Conservation (phyloP, 2,888 invertebrate species). For the Drosophila tanythrix region DNA sequence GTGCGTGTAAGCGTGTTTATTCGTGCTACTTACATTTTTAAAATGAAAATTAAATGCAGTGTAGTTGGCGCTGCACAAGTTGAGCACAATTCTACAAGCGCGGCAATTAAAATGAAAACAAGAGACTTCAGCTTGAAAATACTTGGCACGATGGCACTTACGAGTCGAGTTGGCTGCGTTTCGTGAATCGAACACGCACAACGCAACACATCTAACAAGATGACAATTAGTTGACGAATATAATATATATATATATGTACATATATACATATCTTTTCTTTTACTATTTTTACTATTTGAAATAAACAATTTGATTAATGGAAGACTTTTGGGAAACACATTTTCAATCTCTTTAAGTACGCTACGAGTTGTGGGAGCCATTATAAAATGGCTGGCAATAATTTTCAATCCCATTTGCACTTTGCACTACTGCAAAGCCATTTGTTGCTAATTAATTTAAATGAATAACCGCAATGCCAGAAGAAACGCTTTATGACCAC, state of each 20-base stretch:
- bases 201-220: neutral
- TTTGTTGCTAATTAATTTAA: slow-evolving; percentile 65
- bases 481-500: slow-evolving; percentile 51
- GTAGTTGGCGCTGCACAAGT: slow-evolving; percentile 34
- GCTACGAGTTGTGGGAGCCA: slow-evolving; percentile 5
- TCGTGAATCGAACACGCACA: neutral
- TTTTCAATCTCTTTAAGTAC: slow-evolving; percentile 6
- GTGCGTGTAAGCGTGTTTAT: slow-evolving; percentile 12
- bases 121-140: slow-evolving; percentile 12
- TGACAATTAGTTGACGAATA: neutral
- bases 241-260: too few relatives aligned
- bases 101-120: slow-evolving; percentile 54
- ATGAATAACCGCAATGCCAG: slow-evolving; percentile 59
- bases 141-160: slow-evolving; percentile 4
- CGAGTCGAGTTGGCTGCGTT: neutral
- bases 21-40: slow-evolving; percentile 48
- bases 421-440: slow-evolving; percentile 2
- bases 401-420: slow-evolving; percentile 13
- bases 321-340: neutral
- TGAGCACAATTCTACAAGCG: slow-evolving; percentile 31
- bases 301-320: slow-evolving; percentile 17
- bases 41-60: slow-evolving; percentile 54
- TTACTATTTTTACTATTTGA: too few relatives aligned
- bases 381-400: slow-evolving; percentile 25
- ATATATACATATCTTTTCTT: neutral